Percentiles rank a stretch among this genome's conserved stretches.
phyloP scores from a whole-genome alignment of 2,888 invertebrate species.

The Tenthredo mesomela region DNA sequence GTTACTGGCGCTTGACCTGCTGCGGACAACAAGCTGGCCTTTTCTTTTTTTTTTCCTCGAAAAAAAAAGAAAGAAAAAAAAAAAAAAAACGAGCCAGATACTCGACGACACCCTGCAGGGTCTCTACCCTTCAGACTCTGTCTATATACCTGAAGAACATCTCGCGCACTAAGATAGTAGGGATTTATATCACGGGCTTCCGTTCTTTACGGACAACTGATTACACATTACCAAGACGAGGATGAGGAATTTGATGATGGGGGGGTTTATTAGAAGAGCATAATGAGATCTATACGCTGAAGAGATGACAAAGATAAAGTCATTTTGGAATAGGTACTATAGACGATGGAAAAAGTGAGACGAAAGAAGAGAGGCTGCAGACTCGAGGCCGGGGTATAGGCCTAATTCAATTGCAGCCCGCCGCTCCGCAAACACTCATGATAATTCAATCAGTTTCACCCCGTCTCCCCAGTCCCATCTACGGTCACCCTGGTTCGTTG shows the following conservation, averaged over 20 bases:
- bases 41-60: not conserved
- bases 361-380: constrained; percentile 42
- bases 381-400: constrained; percentile 59
- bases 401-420: constrained; percentile 76
- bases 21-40: not conserved
- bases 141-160: constrained; percentile 13
- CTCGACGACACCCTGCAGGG: not conserved
- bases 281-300: not conserved
- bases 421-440: constrained; percentile 77
- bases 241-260: too few relatives aligned
- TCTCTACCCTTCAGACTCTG: not conserved
- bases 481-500: constrained; percentile 7
- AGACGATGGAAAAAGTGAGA: not conserved
- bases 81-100: not conserved
- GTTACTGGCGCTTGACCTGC: constrained; percentile 58
- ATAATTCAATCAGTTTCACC: constrained; percentile 76
- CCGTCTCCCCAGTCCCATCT: constrained; percentile 43
- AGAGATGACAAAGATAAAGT: not conserved
- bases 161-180: not conserved
- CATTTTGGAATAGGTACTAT: not conserved
- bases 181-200: not conserved
- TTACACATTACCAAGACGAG: not conserved
- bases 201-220: not conserved
- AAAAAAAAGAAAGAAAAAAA: not conserved
- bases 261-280: too few relatives aligned